A percentile compares a stretch with the other conserved stretches of the same genome.
phyloP scores from a whole-genome alignment of 2,797 vertebrate genomes.

The Cephalopachus bancanus region DNA sequence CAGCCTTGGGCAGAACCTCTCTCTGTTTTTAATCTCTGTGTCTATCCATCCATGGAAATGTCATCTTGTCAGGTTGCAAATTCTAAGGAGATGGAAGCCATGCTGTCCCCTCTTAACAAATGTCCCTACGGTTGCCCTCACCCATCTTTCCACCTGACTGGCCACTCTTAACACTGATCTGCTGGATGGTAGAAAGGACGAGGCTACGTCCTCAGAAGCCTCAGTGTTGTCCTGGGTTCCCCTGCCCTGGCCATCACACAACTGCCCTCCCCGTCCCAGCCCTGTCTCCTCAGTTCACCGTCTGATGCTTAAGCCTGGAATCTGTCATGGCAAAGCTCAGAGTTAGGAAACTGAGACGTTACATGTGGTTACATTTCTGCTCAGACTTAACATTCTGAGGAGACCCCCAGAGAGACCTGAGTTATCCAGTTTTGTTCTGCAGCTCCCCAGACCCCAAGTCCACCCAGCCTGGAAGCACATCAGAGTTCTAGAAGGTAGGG shows the following conservation, averaged over 20 bases:
- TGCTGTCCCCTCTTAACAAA: not conserved
- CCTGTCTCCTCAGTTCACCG: not conserved
- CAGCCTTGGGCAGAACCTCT: not conserved
- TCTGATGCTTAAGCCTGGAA: not conserved
- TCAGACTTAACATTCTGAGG: not conserved
- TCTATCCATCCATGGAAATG: slow-evolving; percentile 28
- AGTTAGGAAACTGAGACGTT: not conserved
- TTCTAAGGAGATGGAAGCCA: not conserved
- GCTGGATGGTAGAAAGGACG: not conserved
- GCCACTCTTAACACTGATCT: rapidly evolving
- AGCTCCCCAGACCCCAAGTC: not conserved
- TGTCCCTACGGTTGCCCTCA: not conserved
- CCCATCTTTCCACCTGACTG: not conserved
- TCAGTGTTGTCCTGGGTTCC: rapidly evolving
- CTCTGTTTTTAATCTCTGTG: not conserved
- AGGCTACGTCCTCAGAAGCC: not conserved
- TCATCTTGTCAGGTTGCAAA: slow-evolving; percentile 44
- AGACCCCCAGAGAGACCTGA: not conserved
- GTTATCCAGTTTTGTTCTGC: not conserved
- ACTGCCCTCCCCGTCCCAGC: not conserved
- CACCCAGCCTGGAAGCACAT: not conserved
- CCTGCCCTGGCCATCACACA: not conserved
- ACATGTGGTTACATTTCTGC: not conserved
- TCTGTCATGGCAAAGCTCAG: not conserved
- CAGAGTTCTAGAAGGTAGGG: not conserved